Evolutionary conservation across 2,113 vertebrate species (phyloP).

Genomic region (Eublepharis macularius): DNA sequence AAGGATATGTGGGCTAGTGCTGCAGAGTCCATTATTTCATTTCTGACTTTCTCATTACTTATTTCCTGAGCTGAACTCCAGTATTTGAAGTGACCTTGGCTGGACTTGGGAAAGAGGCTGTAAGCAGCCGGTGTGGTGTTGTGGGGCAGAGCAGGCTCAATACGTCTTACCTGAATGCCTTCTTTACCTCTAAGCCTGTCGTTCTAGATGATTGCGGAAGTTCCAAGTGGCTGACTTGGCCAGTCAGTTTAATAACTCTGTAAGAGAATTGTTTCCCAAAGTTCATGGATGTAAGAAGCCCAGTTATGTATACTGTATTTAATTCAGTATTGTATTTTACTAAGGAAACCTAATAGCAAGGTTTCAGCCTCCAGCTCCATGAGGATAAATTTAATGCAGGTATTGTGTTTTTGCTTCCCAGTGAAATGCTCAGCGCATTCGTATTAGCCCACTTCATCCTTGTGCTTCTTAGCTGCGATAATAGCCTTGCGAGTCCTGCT

Average conservation of each 20-base stretch:
- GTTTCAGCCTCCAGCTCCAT: accelerated
- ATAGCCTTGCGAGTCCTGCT: constrained; percentile 59
- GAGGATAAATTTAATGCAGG: constrained; percentile 10
- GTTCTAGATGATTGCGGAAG: no score
- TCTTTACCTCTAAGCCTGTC: no score
- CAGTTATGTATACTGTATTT: neutral
- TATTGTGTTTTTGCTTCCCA: constrained; percentile 8
- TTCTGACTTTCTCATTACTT: neutral
- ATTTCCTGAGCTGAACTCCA: no score
- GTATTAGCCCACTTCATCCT: constrained; percentile 42
- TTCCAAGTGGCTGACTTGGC: neutral
- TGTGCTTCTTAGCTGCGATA: constrained; percentile 64
- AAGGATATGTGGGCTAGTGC: neutral
- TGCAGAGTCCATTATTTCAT: neutral
- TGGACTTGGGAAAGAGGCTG: no score
- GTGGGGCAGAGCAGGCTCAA: no score
- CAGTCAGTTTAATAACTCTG: neutral
- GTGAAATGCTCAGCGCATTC: constrained; percentile 33
- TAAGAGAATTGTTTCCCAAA: neutral
- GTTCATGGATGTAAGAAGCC: neutral
- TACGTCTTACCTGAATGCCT: no score
- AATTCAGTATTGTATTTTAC: neutral
- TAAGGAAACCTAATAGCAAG: constrained; percentile 7
- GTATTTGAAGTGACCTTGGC: neutral
- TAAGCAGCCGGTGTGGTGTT: no score